These are phyloP conservation scores for Zosterops lateralis DNA, from an alignment of 2,113 vertebrate species.

Conservation along the genomic window DNA sequence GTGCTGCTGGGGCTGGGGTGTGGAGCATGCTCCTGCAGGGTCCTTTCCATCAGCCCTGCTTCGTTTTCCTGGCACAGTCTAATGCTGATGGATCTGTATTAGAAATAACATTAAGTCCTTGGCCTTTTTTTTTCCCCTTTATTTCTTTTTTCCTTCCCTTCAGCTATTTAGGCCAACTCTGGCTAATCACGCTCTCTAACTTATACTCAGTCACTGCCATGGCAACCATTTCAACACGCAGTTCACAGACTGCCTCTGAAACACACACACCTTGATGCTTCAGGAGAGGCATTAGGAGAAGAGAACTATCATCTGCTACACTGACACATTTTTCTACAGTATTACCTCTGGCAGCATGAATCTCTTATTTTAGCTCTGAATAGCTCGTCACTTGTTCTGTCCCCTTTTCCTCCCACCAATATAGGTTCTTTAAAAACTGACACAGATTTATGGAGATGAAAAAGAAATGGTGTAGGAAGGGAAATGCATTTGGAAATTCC, in stretches of 20 bases:
- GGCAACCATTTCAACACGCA: conserved; percentile 28
- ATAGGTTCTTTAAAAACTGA: conserved; percentile 39
- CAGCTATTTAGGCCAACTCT: conserved; percentile 42
- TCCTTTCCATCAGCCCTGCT: neutral
- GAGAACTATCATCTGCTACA: conserved; percentile 28
- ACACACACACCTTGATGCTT: conserved; percentile 50
- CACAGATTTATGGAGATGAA: conserved; percentile 42
- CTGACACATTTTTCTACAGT: conserved; percentile 45
- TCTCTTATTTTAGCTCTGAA: conserved; percentile 34
- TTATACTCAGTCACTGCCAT: conserved; percentile 24
- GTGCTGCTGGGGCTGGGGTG: neutral
- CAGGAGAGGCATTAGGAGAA: conserved; percentile 28
- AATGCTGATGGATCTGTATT: neutral
- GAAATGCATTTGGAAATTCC: conserved; percentile 34
- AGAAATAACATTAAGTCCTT: conserved; percentile 30
- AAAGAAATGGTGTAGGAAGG: conserved; percentile 30
- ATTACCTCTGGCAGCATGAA: conserved; percentile 44
- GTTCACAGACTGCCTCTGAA: conserved; percentile 14
- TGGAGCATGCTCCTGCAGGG: neutral
- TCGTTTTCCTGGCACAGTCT: neutral
- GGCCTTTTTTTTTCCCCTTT: neutral
- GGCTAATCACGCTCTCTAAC: neutral
- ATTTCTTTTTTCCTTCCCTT: conserved; percentile 18
- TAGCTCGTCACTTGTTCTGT: conserved; percentile 43
- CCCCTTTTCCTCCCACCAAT: neutral